These are phyloP conservation scores for Crotalus tigris DNA, from an alignment of 2,113 vertebrate species.

Conservation along the genomic window DNA sequence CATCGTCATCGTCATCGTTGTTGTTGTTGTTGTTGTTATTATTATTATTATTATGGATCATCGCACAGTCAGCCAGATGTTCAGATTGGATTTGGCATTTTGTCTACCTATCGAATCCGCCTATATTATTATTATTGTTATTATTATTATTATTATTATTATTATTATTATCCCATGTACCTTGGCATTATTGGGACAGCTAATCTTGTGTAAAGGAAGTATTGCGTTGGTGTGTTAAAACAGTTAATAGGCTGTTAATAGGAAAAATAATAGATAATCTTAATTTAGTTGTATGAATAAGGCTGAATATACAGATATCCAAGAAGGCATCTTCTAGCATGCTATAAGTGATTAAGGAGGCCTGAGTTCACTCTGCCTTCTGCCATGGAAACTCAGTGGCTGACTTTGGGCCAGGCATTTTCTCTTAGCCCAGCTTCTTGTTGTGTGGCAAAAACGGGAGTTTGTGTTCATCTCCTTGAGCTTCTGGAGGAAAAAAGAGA, in stretches of 20 bases:
- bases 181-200: background rate
- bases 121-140: too few species aligned
- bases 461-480: background rate
- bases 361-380: background rate
- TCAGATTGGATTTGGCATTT: too few species aligned
- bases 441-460: background rate
- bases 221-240: background rate
- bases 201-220: background rate
- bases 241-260: background rate
- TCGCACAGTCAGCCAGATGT: too few species aligned
- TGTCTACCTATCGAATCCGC: too few species aligned
- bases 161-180: background rate
- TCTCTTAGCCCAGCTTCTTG: background rate
- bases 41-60: too few species aligned
- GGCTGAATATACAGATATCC: background rate
- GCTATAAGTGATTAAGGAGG: background rate
- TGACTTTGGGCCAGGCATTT: background rate
- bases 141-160: too few species aligned
- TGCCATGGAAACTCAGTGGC: background rate
- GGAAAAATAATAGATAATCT: background rate
- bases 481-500: background rate
- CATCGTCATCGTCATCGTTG: too few species aligned
- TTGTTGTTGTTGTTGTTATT: too few species aligned
- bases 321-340: background rate
- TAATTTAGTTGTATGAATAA: background rate